Evolutionary conservation across 2,113 vertebrate genomes (phyloP), one percentile per base, ranked within the genome.

Genomic region (Tetrao urogallus): DNA sequence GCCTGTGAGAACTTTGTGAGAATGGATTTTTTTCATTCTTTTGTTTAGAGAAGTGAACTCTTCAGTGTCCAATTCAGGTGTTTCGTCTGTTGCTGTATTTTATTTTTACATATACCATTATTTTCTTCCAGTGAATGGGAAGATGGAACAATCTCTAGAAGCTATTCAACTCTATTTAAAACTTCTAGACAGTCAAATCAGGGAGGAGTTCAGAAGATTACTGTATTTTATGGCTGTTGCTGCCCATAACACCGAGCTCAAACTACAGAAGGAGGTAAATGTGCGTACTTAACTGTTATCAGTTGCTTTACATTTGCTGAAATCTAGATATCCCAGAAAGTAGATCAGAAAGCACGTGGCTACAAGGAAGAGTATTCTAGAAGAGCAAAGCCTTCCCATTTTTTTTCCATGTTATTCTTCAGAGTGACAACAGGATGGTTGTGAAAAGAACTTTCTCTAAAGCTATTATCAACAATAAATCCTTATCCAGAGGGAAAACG

Each of bases 361-460:
- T 64, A 7, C 13, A 58, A 58, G 43, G 54, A 67, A 54, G 60
- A 91, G 8, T 45, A 24, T 15, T 80, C 32, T 24, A 45, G 45
- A 89, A 85, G 38, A 85, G 2, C 22, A 65, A 58, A 56, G 27
- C 15, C 52, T 54, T 54, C 27, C 27, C 7, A 10, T 54, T 54
- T 54, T 13, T 50, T 42, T 54, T 82, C 38, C 38, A 1, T 17
- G 4, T 45, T 84, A 17, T 87, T 90, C 95, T 97, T 63, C 77
- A 99, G 99, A 97, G 98, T 66, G 99, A 99, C 92, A 99, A 99
- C 97, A 97, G 99, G 89, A 99, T 99, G 99, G 98, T 98, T 48
- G 98, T 99, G 94, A 99, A 99, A 97, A 98, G 99, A 95, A 98
- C 98, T 0, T 99, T 99, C 91, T 98, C 98, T 34, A 98, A 97